Percentiles rank a stretch among this genome's conserved stretches.
phyloP scores from a whole-genome alignment of 2,113 vertebrate genomes.

The Centropristis striata region DNA sequence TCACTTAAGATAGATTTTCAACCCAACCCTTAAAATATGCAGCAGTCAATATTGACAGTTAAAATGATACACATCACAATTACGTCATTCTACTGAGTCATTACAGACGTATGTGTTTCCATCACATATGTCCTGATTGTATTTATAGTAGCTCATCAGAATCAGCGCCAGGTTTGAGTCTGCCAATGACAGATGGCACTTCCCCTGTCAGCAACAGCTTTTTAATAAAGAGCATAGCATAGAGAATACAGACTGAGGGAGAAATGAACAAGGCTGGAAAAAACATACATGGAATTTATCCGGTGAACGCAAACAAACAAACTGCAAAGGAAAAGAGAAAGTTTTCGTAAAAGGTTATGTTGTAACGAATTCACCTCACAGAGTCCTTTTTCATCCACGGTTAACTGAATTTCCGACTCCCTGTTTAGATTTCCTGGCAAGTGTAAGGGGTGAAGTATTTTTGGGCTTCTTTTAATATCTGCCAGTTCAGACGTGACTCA shows the following conservation, averaged over 20 bases:
- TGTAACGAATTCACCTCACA: slow-evolving; percentile 40
- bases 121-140: slow-evolving; percentile 75
- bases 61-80: neutral
- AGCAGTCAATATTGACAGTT: slow-evolving; percentile 40
- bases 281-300: slow-evolving; percentile 16
- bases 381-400: slow-evolving; percentile 29
- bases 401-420: slow-evolving; percentile 29
- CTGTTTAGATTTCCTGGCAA: slow-evolving; percentile 53
- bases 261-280: neutral
- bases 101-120: slow-evolving; percentile 46
- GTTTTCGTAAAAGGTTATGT: slow-evolving; percentile 6
- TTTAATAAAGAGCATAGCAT: slow-evolving; percentile 55
- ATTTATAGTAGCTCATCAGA: slow-evolving; percentile 76
- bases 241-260: slow-evolving; percentile 14
- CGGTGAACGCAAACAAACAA: neutral
- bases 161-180: slow-evolving; percentile 55
- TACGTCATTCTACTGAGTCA: slow-evolving; percentile 10
- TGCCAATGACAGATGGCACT: slow-evolving; percentile 80
- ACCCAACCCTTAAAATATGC: neutral
- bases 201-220: slow-evolving; percentile 69
- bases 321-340: neutral
- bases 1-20: neutral
- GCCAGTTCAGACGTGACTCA: slow-evolving; percentile 64
- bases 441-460: slow-evolving; percentile 42
- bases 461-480: slow-evolving; percentile 65